Conservation (phyloP, 2,113 vertebrate genomes). For the Grammomys surdaster region DNA sequence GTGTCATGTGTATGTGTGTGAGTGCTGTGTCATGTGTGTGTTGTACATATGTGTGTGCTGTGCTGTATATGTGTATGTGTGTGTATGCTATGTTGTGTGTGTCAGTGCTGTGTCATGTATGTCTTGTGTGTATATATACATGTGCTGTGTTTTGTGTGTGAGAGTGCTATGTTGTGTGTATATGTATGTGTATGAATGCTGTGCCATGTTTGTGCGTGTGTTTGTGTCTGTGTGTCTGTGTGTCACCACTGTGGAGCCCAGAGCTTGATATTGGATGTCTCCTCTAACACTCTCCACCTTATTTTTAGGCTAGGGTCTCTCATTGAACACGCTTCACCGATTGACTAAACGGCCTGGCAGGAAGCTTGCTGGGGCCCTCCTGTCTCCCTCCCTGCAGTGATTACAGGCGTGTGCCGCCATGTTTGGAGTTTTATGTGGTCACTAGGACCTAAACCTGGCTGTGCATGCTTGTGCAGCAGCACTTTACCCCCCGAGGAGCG, state of each 20-base stretch:
- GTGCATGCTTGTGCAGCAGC: not conserved
- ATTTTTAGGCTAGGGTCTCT: not conserved
- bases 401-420: no score
- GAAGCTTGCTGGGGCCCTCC: not conserved
- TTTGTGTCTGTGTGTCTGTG: not conserved
- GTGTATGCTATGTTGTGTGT: not conserved
- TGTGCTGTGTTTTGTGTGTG: not conserved
- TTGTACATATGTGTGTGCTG: not conserved
- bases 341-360: no score
- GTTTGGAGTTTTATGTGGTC: not conserved
- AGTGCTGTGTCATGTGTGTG: not conserved
- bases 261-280: not conserved
- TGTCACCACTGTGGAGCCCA: not conserved
- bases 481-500: not conserved
- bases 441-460: not conserved
- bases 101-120: no score
- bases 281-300: not conserved
- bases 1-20: not conserved
- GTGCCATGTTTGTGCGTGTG: not conserved
- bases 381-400: not conserved
- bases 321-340: not conserved
- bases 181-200: no score
- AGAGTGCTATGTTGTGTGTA: no score
- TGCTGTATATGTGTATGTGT: not conserved
- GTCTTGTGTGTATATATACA: not conserved